Conservation (phyloP, 2,113 vertebrate species). For the Ranitomeya variabilis region DNA sequence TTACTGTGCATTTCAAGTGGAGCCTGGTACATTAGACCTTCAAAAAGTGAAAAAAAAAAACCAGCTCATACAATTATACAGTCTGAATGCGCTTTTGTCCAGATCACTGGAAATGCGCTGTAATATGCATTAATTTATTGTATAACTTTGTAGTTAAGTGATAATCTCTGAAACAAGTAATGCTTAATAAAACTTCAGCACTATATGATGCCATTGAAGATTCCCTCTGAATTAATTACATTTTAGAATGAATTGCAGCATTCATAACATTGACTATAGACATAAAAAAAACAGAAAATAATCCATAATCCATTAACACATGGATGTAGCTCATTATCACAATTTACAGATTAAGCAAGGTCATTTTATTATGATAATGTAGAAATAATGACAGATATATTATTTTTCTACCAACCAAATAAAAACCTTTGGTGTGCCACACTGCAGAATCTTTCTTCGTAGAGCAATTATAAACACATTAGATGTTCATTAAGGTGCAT, state of each 20-base stretch:
- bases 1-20: not conserved
- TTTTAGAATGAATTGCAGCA: not conserved
- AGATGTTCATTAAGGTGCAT: conserved; percentile 47
- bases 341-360: conserved; percentile 28
- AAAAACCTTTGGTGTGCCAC: conserved; percentile 29
- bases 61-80: not conserved
- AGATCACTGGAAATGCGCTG: not conserved
- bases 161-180: not conserved
- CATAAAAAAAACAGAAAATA: not conserved
- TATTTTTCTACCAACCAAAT: conserved; percentile 35
- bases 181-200: not conserved
- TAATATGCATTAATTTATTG: not conserved
- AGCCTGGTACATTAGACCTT: not conserved
- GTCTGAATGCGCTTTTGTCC: not conserved
- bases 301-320: conserved; percentile 31
- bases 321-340: conserved; percentile 18
- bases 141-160: not conserved
- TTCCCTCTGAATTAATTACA: not conserved
- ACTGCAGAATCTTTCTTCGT: conserved; percentile 38
- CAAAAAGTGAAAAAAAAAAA: not conserved
- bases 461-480: conserved; percentile 53
- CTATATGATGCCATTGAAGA: not conserved
- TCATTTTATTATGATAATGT: conserved; percentile 23
- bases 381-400: conserved; percentile 42
- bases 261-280: not conserved